Evolutionary conservation across 2,113 vertebrate genomes (phyloP), one percentile per base, ranked within the genome.

Genomic region (Urocitellus parryii): DNA sequence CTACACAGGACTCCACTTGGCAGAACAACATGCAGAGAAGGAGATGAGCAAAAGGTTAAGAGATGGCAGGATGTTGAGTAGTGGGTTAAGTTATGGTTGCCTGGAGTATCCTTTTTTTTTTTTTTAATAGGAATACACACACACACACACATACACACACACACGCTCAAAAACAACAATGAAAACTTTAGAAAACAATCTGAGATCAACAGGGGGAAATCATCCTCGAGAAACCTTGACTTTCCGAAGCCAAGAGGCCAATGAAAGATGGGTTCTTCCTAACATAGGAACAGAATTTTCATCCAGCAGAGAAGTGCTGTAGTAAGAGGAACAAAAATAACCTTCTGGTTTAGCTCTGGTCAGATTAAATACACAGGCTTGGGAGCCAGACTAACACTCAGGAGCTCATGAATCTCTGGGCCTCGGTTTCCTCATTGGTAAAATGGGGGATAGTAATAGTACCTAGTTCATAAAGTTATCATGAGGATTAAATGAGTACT

Each of bases 401-500:
- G 8, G 5, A 90, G 37, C 45, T 65, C 56, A 32, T 65, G 51
- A 72, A 79, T 65, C 34, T 53, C 20, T 42, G 51, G 32, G 37
- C n/a, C 74, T 84, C 78, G n/a, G 72, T 76, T 79, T 80, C 73
- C 65, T 80, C 53, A 37, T 25, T 79, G 45, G 73, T 37, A 72
- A 79, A 42, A 42, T 72, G 29, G 8, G 27, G 70, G 27, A 42
- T 63, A 29, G 88, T 53, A 78, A 74, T 65, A 72, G 22, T 32
- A 29, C n/a, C n/a, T n/a, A 42, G 68, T 85, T 89, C 29, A 73
- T 93, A 56, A 80, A 93, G 65, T 42, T 45, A 63, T n/a, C 16
- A n/a, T 42, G n/a, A 67, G 27, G 16, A 85, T 67, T 67, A 72
- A 79, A 79, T 14, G 45, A 90, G 7, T 29, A 72, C 45, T 79